Percentiles rank a stretch among this genome's conserved stretches.
Conservation (phyloP, 2,113 vertebrate genomes). For the Ailurus styani region DNA sequence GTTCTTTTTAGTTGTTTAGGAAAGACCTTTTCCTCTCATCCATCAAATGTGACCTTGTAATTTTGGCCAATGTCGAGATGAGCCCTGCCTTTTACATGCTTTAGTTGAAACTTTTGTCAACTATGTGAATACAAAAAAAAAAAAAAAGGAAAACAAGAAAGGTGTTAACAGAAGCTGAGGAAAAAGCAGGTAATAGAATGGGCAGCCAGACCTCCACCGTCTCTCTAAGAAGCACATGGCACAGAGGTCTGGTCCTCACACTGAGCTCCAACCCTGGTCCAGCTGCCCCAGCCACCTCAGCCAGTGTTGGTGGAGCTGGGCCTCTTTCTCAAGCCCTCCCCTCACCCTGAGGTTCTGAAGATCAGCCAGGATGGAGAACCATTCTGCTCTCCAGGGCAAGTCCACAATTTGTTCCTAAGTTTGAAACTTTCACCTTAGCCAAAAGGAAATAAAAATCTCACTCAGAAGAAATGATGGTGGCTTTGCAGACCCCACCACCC, state of each 20-base stretch:
- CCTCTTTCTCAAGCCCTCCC: not conserved
- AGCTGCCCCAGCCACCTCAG: too few species aligned
- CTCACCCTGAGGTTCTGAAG: not conserved
- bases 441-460: not conserved
- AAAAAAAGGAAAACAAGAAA: not conserved
- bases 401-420: not conserved
- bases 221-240: not conserved
- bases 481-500: not conserved
- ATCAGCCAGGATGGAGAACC: not conserved
- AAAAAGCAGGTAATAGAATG: not conserved
- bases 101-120: not conserved
- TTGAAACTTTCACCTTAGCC: not conserved
- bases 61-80: not conserved
- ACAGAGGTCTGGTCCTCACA: not conserved
- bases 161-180: not conserved
- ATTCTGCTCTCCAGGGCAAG: not conserved
- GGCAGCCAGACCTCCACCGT: accelerated
- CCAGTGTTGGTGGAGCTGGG: accelerated
- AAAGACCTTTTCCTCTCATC: not conserved
- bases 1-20: not conserved
- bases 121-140: not conserved
- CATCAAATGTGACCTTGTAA: not conserved
- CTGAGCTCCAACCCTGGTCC: accelerated
- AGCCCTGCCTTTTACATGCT: not conserved
- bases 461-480: not conserved